phyloP scores from a whole-genome alignment of 2,888 invertebrate genomes.

The Chrysolina americana region DNA sequence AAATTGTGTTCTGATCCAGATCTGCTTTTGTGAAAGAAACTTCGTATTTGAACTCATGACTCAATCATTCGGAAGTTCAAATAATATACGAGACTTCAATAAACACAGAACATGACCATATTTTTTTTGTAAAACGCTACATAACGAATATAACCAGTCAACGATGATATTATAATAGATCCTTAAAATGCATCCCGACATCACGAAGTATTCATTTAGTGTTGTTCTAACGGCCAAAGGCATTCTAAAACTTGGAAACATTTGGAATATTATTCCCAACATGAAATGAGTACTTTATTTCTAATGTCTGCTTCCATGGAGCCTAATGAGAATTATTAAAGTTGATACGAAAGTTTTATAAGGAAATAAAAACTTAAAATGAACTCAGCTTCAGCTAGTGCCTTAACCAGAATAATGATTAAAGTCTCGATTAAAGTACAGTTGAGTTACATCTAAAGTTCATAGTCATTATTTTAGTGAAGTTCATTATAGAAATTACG shows the following conservation, averaged over 20 bases:
- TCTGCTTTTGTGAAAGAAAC: too few species aligned
- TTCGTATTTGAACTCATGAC: too few species aligned
- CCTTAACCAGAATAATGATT: conserved; percentile 9
- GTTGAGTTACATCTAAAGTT: background rate
- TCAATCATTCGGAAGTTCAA: too few species aligned
- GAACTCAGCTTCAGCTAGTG: background rate
- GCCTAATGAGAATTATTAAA: conserved; percentile 13
- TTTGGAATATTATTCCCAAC: background rate
- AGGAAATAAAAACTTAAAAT: conserved; percentile 18
- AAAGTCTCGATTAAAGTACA: conserved; percentile 10
- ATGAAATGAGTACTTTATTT: conserved; percentile 7
- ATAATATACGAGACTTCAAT: too few species aligned
- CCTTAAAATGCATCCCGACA: background rate
- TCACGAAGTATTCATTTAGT: background rate
- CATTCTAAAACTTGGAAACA: background rate
- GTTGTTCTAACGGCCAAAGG: background rate
- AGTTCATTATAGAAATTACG: conserved; percentile 6
- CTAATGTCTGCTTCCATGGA: background rate
- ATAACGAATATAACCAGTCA: too few species aligned
- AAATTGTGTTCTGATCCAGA: too few species aligned
- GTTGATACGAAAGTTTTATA: conserved; percentile 16
- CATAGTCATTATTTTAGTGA: background rate
- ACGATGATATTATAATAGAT: background rate
- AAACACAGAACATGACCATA: too few species aligned
- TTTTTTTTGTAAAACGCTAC: too few species aligned